Conservation (phyloP, 1,140 invertebrate species). For the Chrysomallon squamiferum region DNA sequence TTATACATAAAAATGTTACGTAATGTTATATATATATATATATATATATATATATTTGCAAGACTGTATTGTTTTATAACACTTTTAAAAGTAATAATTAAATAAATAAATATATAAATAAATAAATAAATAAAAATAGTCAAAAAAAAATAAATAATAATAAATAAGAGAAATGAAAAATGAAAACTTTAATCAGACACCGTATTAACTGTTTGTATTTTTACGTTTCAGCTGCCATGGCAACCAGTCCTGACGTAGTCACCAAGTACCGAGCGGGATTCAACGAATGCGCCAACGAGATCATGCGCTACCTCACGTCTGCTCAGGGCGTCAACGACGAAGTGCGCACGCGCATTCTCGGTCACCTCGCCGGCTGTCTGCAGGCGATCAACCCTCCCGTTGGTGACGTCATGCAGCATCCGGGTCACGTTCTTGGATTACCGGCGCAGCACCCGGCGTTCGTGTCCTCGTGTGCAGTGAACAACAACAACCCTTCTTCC, state of each 20-base stretch:
- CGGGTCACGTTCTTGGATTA: neutral
- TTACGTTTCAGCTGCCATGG: neutral
- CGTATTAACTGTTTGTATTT: too few species aligned
- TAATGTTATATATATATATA: neutral
- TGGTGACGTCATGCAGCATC: neutral
- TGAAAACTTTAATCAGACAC: too few species aligned
- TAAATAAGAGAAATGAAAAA: too few species aligned
- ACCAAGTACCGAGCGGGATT: conserved; percentile 89
- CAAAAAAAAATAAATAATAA: too few species aligned
- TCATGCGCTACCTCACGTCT: conserved; percentile 82
- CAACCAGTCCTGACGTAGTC: conserved; percentile 70
- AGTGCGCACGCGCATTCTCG: conserved; percentile 34
- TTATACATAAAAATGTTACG: neutral
- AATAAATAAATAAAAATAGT: too few species aligned
- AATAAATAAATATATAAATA: too few species aligned
- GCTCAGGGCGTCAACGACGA: conserved; percentile 84
- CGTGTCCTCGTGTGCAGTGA: neutral
- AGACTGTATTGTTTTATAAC: too few species aligned
- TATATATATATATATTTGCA: too few species aligned
- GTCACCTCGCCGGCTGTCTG: conserved; percentile 29
- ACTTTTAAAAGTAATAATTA: too few species aligned
- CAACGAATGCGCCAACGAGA: conserved; percentile 85
- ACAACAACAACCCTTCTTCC: neutral
- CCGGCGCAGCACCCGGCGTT: neutral
- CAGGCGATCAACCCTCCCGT: neutral